A percentile compares a stretch with the other conserved stretches of the same genome.
These are phyloP conservation scores for Lycophotia porphyrea DNA, from an alignment of 2,888 invertebrate species.

Conservation along the genomic window DNA sequence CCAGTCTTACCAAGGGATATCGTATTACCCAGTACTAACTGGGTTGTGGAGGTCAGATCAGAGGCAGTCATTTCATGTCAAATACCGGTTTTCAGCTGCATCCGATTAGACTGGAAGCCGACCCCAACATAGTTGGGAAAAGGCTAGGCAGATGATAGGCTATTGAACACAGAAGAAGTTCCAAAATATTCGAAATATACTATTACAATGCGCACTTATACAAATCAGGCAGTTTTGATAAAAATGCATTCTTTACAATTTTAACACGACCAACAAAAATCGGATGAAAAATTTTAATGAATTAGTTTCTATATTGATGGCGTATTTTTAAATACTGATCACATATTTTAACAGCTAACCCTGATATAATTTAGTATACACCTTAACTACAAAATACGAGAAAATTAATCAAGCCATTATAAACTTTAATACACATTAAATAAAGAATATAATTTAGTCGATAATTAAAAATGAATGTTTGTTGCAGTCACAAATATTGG, in stretches of 20 bases:
- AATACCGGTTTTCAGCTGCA: too few relatives aligned
- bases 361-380: slow-evolving; percentile 50
- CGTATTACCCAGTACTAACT: too few relatives aligned
- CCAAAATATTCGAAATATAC: slow-evolving; percentile 14
- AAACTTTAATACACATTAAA: slow-evolving; percentile 26
- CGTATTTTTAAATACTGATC: slow-evolving; percentile 62
- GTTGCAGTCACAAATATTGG: slow-evolving; percentile 27
- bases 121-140: too few relatives aligned
- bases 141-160: too few relatives aligned
- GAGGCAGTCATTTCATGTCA: too few relatives aligned
- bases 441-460: slow-evolving; percentile 24
- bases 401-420: slow-evolving; percentile 21
- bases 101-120: too few relatives aligned
- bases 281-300: slow-evolving; percentile 17
- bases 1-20: too few relatives aligned
- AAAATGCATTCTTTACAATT: slow-evolving; percentile 44
- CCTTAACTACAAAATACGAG: slow-evolving; percentile 29
- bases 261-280: slow-evolving; percentile 6
- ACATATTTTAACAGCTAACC: slow-evolving; percentile 41
- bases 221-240: slow-evolving; percentile 14
- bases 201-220: slow-evolving; percentile 10
- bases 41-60: too few relatives aligned
- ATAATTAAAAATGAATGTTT: slow-evolving; percentile 21
- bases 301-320: slow-evolving; percentile 29
- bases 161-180: slow-evolving; percentile 4